Evolutionary conservation across 2,888 invertebrate species (phyloP).

Genomic region (Limnephilus auricula): DNA sequence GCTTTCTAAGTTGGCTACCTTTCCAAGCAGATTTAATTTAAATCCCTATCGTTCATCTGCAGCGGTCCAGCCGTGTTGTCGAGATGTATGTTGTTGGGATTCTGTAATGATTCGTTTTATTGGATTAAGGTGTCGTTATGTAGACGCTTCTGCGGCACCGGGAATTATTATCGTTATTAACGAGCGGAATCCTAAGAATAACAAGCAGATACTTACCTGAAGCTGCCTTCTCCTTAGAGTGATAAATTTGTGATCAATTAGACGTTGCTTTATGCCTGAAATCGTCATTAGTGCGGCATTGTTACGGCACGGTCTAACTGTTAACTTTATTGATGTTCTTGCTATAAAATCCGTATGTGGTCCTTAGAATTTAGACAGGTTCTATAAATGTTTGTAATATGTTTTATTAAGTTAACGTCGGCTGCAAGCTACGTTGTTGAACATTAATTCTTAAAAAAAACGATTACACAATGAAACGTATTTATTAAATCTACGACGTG

Average conservation of each 20-base stretch:
- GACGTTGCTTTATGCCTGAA: background rate
- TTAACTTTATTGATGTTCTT: background rate
- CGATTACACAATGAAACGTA: too few relatives aligned
- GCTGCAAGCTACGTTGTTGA: too few relatives aligned
- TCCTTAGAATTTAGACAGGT: background rate
- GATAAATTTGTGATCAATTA: background rate
- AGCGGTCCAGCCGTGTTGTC: constrained; percentile 70
- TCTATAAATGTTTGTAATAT: background rate
- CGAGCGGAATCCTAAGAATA: background rate
- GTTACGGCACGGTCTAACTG: background rate
- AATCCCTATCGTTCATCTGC: constrained; percentile 70
- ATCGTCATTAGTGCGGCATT: background rate
- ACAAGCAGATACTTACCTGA: background rate
- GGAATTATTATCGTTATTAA: constrained; percentile 2
- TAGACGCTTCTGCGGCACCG: constrained; percentile 18
- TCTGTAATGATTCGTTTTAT: constrained; percentile 63
- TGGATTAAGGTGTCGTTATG: constrained; percentile 54
- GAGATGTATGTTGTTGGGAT: constrained; percentile 62
- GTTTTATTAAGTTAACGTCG: too few relatives aligned
- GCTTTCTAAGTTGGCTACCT: constrained; percentile 53
- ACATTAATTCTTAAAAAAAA: too few relatives aligned
- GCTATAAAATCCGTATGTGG: background rate
- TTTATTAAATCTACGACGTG: too few relatives aligned
- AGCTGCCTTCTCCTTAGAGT: background rate
- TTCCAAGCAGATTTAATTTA: constrained; percentile 72